phyloP scores from a whole-genome alignment of 2,113 vertebrate species.

The Myotis yumanensis region DNA sequence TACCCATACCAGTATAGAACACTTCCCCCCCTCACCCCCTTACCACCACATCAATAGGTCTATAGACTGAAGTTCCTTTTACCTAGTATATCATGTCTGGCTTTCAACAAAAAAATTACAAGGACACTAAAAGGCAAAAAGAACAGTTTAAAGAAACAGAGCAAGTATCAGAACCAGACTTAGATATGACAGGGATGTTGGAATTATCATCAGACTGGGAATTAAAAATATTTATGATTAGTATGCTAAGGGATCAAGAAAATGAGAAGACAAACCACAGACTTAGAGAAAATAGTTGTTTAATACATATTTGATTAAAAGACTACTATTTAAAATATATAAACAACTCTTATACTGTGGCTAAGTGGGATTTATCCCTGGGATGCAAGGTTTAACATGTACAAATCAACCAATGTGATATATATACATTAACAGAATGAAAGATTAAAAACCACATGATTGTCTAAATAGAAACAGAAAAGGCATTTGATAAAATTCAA shows the following conservation, averaged over 20 bases:
- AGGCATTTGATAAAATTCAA: not conserved
- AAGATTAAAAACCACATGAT: not conserved
- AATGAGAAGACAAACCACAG: not conserved
- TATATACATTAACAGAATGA: not conserved
- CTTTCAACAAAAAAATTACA: not conserved
- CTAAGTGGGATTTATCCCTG: not conserved
- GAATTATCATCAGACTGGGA: not conserved
- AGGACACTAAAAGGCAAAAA: not conserved
- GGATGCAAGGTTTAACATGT: not conserved
- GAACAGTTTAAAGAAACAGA: not conserved
- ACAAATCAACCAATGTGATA: not conserved
- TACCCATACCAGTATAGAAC: not conserved
- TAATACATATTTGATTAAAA: not conserved
- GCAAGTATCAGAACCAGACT: not conserved
- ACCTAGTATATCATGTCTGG: not conserved
- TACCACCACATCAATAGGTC: not conserved
- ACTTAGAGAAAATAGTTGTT: not conserved
- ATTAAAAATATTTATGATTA: conserved; percentile 18
- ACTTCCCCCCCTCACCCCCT: not conserved
- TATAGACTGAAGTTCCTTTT: not conserved
- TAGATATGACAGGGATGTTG: not conserved
- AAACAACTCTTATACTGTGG: not conserved
- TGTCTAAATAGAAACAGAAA: not conserved
- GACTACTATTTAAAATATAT: not conserved
- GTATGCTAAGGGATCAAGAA: not conserved